Conservation (phyloP, 2,113 vertebrate genomes). For the Myodes glareolus region DNA sequence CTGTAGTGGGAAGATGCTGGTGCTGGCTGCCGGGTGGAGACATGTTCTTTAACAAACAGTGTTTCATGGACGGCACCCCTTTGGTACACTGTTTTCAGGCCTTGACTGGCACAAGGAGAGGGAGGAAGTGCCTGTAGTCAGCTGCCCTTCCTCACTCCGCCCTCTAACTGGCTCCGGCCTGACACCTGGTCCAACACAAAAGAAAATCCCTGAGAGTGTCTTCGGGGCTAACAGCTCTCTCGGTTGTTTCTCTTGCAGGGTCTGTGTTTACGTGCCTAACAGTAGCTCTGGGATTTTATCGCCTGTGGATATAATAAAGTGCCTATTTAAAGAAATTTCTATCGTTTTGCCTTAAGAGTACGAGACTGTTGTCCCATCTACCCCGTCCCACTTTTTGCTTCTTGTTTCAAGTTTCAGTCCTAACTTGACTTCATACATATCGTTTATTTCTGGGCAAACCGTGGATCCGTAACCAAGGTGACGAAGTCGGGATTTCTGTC, state of each 20-base stretch:
- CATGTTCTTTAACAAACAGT: background rate
- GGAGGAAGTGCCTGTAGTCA: background rate
- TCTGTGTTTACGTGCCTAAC: slow-evolving; percentile 91
- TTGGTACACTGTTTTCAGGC: background rate
- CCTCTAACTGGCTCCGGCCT: background rate
- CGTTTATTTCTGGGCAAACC: slow-evolving; percentile 77
- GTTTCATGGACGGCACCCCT: background rate
- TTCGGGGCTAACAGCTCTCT: slow-evolving; percentile 49
- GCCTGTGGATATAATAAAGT: slow-evolving; percentile 87
- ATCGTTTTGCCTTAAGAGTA: slow-evolving; percentile 65
- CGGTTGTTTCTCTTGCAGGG: slow-evolving; percentile 82
- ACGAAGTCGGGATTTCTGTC: slow-evolving; percentile 63
- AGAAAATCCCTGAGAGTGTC: background rate
- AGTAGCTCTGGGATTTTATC: slow-evolving; percentile 91
- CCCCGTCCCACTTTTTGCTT: background rate
- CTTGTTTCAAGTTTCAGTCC: slow-evolving; percentile 57
- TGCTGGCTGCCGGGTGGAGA: background rate
- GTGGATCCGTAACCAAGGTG: slow-evolving; percentile 70
- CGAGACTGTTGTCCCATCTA: background rate
- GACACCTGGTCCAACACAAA: background rate
- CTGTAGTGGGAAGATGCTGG: background rate
- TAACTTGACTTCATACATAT: slow-evolving; percentile 72
- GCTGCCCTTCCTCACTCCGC: background rate
- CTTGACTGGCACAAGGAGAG: background rate
- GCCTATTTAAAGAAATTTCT: slow-evolving; percentile 69